A percentile compares a stretch with the other conserved stretches of the same genome.
Conservation (phyloP, 2,113 vertebrate genomes). For the Suricata suricatta region DNA sequence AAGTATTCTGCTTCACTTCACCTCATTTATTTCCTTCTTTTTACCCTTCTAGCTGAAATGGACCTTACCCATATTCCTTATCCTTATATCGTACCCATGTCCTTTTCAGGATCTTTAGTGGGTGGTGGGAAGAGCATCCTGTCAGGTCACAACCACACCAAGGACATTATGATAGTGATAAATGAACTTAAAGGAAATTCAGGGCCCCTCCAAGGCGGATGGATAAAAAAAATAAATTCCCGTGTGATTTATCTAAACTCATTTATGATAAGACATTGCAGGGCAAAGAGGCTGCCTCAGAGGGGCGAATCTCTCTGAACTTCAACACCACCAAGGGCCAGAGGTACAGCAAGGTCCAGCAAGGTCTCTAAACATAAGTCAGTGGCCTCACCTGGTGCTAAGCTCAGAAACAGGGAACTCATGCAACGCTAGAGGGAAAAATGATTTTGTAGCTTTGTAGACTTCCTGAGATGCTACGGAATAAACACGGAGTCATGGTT, state of each 20-base stretch:
- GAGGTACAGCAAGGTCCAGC: no score
- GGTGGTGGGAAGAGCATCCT: neutral
- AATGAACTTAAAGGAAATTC: neutral
- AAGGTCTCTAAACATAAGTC: neutral
- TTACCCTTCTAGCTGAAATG: neutral
- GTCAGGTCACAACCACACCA: neutral
- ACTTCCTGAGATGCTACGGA: neutral
- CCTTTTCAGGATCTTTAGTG: neutral
- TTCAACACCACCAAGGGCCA: neutral
- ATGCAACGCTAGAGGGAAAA: neutral
- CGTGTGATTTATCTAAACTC: neutral
- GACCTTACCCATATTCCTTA: neutral
- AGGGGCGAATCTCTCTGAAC: neutral
- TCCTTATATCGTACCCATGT: neutral
- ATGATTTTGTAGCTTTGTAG: neutral
- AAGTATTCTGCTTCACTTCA: neutral
- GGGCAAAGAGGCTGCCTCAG: neutral
- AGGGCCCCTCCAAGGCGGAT: neutral
- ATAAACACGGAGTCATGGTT: neutral
- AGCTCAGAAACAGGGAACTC: neutral
- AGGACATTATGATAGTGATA: neutral
- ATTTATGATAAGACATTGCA: constrained; percentile 4
- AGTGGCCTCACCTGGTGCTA: neutral
- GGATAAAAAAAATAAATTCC: constrained; percentile 19
- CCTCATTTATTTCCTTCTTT: neutral